Base-by-base conservation (phyloP, 1,140 invertebrate genomes). In the Zaprionus lachaisei region DNA sequence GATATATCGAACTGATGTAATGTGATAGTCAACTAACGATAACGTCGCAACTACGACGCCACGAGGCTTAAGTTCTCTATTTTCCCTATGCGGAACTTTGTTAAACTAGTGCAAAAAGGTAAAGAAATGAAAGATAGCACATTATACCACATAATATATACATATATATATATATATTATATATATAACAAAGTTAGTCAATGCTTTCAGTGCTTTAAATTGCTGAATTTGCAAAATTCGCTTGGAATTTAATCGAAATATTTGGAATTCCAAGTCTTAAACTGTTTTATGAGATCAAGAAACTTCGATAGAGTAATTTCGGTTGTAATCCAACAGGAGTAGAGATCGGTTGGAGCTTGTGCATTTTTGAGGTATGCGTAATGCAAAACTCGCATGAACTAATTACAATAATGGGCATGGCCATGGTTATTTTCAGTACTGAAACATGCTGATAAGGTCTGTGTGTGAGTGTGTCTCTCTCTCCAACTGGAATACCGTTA, bases 361-460 rank as follows among this genome's bases (percentile, higher is more conserved):
- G 31, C 22, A 57, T 74, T 58, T 83, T 68, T 49, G 56, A 4
- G 64, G 15, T 38, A 67, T 71, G 68, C 67, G 73, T 76, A 70
- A 70, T 57, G 26, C 14, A 56, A 58, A 65, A 49, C 22, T 17
- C 64, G 44, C 58, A 61, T 70, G 54, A 83, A 86, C 80, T 89
- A 86, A 86, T 86, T 86, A 87, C 67, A 87, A 86, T 86, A 86
- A 86, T 87, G 80, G 84, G 31, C 76, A 68, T 72, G 72, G 62
- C 77, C 77, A 34, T 69, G 83, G 49, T 67, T 63, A 57, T 37
- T 62, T 41, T 81, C 55, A 63, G 80, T 31, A 51, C n/a, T 17
- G 7, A 17, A 74, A 63, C 71, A 47, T 15, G 41, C 44, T 66
- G 83, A 83, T 86, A 86, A 86, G 77, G 26, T 49, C 47, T 71